These are phyloP conservation scores for Saxidomus purpurata DNA, from an alignment of 1,140 invertebrate species.

Conservation along the genomic window DNA sequence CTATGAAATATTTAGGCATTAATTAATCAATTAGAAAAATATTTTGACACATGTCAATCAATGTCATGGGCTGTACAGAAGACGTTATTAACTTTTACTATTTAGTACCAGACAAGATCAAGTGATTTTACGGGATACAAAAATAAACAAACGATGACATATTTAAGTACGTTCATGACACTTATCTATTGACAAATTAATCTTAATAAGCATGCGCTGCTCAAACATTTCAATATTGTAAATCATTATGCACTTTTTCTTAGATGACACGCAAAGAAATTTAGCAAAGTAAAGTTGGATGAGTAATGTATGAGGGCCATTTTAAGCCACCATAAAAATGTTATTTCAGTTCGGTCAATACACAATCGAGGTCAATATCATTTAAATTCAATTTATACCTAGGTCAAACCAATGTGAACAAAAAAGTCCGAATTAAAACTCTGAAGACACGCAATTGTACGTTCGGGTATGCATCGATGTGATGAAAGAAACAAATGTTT, in stretches of 20 bases:
- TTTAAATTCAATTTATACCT: too few species aligned
- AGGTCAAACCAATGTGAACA: too few species aligned
- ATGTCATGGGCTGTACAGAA: neutral
- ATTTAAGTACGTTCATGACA: neutral
- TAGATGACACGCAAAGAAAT: neutral
- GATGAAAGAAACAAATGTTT: too few species aligned
- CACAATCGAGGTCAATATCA: too few species aligned
- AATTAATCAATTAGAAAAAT: neutral
- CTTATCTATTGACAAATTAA: conserved; percentile 36
- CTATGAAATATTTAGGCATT: too few species aligned
- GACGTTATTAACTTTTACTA: neutral
- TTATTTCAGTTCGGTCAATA: too few species aligned
- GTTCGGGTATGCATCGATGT: too few species aligned
- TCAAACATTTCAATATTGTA: neutral
- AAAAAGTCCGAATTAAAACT: too few species aligned
- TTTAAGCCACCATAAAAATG: too few species aligned
- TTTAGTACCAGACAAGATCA: neutral
- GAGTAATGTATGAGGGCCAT: neutral
- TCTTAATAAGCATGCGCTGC: neutral
- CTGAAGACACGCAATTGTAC: too few species aligned
- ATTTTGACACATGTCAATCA: conserved; percentile 33
- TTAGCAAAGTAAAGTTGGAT: neutral
- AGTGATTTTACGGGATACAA: neutral
- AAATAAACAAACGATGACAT: conserved; percentile 16
- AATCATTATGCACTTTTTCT: conserved; percentile 19